A percentile compares a stretch with the other conserved stretches of the same genome.
Conservation (phyloP, 2,113 vertebrate species). For the Anguilla rostrata region DNA sequence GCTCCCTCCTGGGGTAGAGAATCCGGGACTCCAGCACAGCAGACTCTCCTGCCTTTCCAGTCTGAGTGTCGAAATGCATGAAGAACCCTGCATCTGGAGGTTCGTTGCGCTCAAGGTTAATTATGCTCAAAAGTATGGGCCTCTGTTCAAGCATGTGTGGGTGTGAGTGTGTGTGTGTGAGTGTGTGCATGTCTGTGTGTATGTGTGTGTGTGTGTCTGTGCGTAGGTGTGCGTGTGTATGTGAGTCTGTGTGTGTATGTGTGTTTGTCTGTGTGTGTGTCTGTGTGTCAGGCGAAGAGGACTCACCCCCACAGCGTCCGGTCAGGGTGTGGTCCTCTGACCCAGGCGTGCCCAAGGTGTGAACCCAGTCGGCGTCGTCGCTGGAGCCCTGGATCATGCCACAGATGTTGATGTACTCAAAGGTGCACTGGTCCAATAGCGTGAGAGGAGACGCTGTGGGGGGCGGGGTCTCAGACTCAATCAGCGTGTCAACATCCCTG, state of each 20-base stretch:
- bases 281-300: not conserved
- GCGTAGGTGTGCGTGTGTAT: too few relatives aligned
- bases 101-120: not conserved
- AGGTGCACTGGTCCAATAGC: constrained; percentile 84
- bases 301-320: constrained; percentile 72
- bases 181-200: too few relatives aligned
- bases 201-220: too few relatives aligned
- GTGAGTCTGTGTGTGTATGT: too few relatives aligned
- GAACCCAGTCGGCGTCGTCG: constrained; percentile 79
- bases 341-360: constrained; percentile 42
- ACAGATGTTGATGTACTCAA: constrained; percentile 83
- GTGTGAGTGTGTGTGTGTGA: too few relatives aligned
- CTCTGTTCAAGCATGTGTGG: too few relatives aligned
- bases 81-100: constrained; percentile 75
- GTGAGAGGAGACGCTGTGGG: constrained; percentile 76
- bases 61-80: constrained; percentile 77
- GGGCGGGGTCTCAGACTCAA: constrained; percentile 10
- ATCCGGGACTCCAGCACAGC: constrained; percentile 84
- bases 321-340: constrained; percentile 75
- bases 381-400: constrained; percentile 83
- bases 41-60: constrained; percentile 61
- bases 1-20: constrained; percentile 81
- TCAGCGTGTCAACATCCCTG: not conserved
- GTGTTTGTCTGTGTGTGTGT: too few relatives aligned
- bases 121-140: not conserved